Evolutionary conservation across 2,888 invertebrate species (phyloP).

Genomic region (Stenotaenia linearis): DNA sequence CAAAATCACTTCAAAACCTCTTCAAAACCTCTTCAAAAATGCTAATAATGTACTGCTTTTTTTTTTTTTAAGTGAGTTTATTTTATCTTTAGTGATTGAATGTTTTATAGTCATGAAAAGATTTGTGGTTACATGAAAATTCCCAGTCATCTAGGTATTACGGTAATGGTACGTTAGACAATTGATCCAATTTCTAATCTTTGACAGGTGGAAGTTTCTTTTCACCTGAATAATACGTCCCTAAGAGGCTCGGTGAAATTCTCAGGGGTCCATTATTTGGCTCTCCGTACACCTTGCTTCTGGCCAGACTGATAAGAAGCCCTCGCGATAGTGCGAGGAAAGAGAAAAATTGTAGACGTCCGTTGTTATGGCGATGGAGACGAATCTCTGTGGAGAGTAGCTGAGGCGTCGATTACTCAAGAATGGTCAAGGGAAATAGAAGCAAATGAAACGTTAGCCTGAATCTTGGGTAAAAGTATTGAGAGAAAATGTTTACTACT

Average conservation of each 20-base stretch:
- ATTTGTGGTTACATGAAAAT: no score
- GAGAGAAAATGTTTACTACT: background rate
- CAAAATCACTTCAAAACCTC: no score
- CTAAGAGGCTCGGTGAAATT: background rate
- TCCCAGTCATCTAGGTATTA: background rate
- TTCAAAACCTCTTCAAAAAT: no score
- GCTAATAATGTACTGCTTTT: no score
- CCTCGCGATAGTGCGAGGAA: background rate
- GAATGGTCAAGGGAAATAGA: background rate
- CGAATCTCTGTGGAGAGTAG: slow-evolving; percentile 16
- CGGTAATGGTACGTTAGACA: background rate
- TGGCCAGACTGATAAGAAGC: slow-evolving; percentile 8
- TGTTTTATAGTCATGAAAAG: no score
- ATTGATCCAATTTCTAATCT: slow-evolving; percentile 26
- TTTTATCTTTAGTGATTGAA: no score
- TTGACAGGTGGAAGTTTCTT: slow-evolving; percentile 22
- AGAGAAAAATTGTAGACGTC: slow-evolving; percentile 21
- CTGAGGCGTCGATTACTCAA: slow-evolving; percentile 21
- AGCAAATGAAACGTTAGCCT: slow-evolving; percentile 15
- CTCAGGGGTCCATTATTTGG: slow-evolving; percentile 7
- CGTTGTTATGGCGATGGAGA: slow-evolving; percentile 5
- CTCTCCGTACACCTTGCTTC: background rate
- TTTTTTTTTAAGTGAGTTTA: no score
- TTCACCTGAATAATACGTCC: slow-evolving; percentile 26
- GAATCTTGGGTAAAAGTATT: background rate